These are phyloP conservation scores for Chroicocephalus ridibundus DNA, from an alignment of 2,113 vertebrate genomes.

Conservation along the genomic window DNA sequence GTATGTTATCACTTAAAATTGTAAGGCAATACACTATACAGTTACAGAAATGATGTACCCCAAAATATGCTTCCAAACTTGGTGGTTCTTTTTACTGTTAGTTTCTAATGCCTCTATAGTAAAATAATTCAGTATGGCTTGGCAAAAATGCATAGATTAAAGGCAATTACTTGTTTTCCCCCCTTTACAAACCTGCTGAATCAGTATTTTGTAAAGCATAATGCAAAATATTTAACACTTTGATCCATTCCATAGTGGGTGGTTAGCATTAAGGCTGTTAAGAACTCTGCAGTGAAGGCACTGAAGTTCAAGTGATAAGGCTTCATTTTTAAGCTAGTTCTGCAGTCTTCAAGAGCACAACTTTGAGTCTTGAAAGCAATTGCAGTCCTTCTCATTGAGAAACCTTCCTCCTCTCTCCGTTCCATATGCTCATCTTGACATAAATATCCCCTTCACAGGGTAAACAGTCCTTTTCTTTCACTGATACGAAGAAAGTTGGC, in stretches of 20 bases:
- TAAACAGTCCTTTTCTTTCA: slow-evolving; percentile 71
- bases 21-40: slow-evolving; percentile 96
- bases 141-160: slow-evolving; percentile 98
- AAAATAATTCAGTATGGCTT: slow-evolving; percentile 92
- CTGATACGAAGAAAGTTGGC: slow-evolving; percentile 63
- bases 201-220: slow-evolving; percentile 80
- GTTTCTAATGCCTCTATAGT: slow-evolving; percentile 88
- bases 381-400: slow-evolving; percentile 80
- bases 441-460: slow-evolving; percentile 69
- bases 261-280: slow-evolving; percentile 81
- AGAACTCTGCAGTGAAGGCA: slow-evolving; percentile 85
- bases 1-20: slow-evolving; percentile 88
- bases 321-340: slow-evolving; percentile 76
- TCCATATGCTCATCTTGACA: slow-evolving; percentile 68
- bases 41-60: slow-evolving; percentile 89
- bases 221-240: slow-evolving; percentile 74
- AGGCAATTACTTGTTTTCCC: slow-evolving; percentile 83
- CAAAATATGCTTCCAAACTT: slow-evolving; percentile 75
- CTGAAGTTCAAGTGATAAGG: slow-evolving; percentile 82
- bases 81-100: slow-evolving; percentile 82
- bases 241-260: slow-evolving; percentile 72
- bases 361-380: slow-evolving; percentile 69
- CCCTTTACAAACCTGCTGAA: slow-evolving; percentile 76
- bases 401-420: slow-evolving; percentile 70
- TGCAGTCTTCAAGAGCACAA: slow-evolving; percentile 77